Evolutionary conservation across 1,140 invertebrate species (phyloP), one percentile per base, ranked within the genome.

Genomic region (Drosophila subpulchrella): DNA sequence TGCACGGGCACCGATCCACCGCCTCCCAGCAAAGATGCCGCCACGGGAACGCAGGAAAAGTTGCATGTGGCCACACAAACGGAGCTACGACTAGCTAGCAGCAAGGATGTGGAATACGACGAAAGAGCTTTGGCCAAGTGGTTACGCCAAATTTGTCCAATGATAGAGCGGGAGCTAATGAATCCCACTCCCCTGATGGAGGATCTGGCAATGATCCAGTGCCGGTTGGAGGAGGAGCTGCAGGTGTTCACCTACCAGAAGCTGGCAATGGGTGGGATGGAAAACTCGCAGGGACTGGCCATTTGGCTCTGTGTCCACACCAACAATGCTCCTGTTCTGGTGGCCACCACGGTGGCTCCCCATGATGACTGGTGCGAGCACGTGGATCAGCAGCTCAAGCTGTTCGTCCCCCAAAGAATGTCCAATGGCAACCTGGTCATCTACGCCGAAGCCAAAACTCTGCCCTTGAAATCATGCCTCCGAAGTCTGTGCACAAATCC

Each of bases 341-440:
- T 90, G 11, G 60, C 73, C 41, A 91, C 84, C 27, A 84, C 86
- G 0, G 75, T 83, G 27, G 84, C 91, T 0, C 74, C 84, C 1
- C 91, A 92, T 30, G 90, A 92, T 17, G 90, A 90, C 55, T 92
- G 91, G 91, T 92, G 91, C 15, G 90, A 92, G 57, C 91, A 92
- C 68, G 68, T 91, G 24, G 76, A 91, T 27, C 89, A 92, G 60
- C 67, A 74, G 17, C 38, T 92, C 6, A 78, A 84, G 27, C 59
- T 92, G 0, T 92, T 74, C 48, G 62, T 90, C 41, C 91, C 91
- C 3, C 78, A 90, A 50, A 76, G 91, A 2, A 78, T 92, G 63
- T 51, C 66, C 15, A 76, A 75, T 27, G 61, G 72, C 6, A 83
- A 78, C 50, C 79, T 84, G 61, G 80, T 92, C 6, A 65, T 84